Conservation (phyloP, 2,888 invertebrate genomes). For the Aricia artaxerxes region DNA sequence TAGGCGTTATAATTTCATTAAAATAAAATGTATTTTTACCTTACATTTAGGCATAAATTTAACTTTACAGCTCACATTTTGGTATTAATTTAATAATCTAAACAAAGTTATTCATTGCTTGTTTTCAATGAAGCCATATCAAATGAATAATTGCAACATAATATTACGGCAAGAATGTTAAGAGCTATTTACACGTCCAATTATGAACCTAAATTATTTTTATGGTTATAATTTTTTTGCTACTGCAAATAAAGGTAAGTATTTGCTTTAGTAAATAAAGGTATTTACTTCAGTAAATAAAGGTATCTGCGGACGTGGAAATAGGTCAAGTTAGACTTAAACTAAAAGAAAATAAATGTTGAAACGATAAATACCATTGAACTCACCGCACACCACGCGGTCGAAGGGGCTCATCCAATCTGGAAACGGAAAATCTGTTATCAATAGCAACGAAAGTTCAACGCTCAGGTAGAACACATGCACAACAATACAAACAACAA, state of each 20-base stretch:
- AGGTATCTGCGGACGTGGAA: background rate
- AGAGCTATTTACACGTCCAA: constrained; percentile 51
- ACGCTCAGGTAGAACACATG: constrained; percentile 65
- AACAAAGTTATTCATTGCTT: background rate
- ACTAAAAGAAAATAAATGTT: constrained; percentile 80
- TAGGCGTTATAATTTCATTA: background rate
- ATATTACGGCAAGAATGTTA: constrained; percentile 55
- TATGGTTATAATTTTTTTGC: background rate
- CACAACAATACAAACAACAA: constrained; percentile 47
- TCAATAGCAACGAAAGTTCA: constrained; percentile 79
- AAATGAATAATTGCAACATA: constrained; percentile 74
- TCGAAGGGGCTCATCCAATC: constrained; percentile 98
- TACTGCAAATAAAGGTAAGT: background rate
- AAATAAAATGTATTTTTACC: too few relatives aligned
- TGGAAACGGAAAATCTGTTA: constrained; percentile 85
- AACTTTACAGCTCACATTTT: background rate
- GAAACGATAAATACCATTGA: constrained; percentile 88
- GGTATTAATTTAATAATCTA: background rate
- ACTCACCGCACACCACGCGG: constrained; percentile 97
- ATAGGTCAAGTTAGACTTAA: constrained; percentile 59
- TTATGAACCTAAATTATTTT: background rate
- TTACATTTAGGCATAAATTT: background rate
- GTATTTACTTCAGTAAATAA: background rate
- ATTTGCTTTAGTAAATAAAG: too few relatives aligned
- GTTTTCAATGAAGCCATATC: constrained; percentile 62